Base-by-base conservation (phyloP, 2,797 vertebrate genomes). In the Sarcophilus harrisii region DNA sequence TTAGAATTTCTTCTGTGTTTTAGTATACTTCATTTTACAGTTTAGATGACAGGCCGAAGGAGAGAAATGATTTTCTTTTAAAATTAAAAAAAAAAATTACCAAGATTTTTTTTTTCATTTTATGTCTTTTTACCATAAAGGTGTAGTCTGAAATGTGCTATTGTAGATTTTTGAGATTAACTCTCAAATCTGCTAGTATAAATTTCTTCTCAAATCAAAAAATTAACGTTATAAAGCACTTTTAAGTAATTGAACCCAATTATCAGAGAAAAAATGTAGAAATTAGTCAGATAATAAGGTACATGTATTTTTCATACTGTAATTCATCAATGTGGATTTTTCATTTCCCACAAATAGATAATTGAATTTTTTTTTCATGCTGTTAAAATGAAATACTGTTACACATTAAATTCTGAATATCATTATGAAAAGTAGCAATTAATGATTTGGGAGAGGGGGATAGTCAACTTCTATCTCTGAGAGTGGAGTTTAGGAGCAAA, bases 141-240 rank as follows among this genome's bases (percentile, higher is more conserved):
- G 21, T 9, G 27, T 12, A 11, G 3, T 45, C 9, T 49, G 54
- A 55, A 55, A 55, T 55, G 54, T 54, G 54, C 54, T 54, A 5
- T 54, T 54, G 5, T 54, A 54, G 54, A 55, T 11, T 55, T 55
- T 9, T 55, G 54, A 55, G 9, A 55, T 28, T 87, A 87, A 87
- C 38, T 87, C 38, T 11, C 3, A 87, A 87, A 87, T 87, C 8
- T 38, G n/a, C 66, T 91, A 62, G 38, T 96, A 6, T 58, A 96
- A 27, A 93, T 93, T 95, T 95, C 38, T 92, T 30, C 96, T 93
- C 93, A 60, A 32, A 90, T 96, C 90, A 94, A 95, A 96, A 93
- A 90, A 8, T 32, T 60, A 60, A 91, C 91, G 90, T 91, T 93
- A n/a, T 21, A 92, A 93, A 90, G 93, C 1, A 91, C 6, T 91